These are phyloP conservation scores for Bombus cullumanus DNA, from an alignment of 1,140 invertebrate genomes.

Conservation along the genomic window DNA sequence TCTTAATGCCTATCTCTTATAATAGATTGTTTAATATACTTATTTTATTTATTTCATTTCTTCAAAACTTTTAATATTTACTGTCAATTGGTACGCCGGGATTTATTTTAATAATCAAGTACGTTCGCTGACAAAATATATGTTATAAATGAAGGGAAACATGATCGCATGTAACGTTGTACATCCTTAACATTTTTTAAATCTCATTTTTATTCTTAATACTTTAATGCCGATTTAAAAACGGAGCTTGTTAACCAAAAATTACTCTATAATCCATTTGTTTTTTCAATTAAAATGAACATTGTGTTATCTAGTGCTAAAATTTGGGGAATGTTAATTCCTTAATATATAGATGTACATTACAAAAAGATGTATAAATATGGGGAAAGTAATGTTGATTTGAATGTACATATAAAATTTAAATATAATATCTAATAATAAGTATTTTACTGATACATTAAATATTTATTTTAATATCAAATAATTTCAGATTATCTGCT, in stretches of 20 bases:
- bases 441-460: constrained; percentile 29
- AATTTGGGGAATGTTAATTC: constrained; percentile 2
- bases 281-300: background rate
- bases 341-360: constrained; percentile 6
- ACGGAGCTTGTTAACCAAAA: background rate
- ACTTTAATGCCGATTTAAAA: background rate
- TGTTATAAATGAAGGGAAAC: background rate
- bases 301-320: constrained; percentile 5
- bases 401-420: constrained; percentile 38
- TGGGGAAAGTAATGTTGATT: constrained; percentile 17
- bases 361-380: constrained; percentile 27
- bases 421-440: constrained; percentile 37
- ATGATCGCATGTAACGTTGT: background rate
- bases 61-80: background rate
- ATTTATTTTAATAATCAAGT: background rate
- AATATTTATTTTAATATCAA: constrained; percentile 29
- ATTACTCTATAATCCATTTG: background rate
- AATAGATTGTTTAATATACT: background rate
- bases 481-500: constrained; percentile 10
- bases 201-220: background rate
- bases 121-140: too few relatives aligned
- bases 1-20: background rate
- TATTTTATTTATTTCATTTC: constrained; percentile 24
- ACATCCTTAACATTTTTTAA: background rate
- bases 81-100: background rate